Evolutionary conservation across 2,113 vertebrate species (phyloP), one percentile per base, ranked within the genome.

Genomic region (Cynocephalus volans): DNA sequence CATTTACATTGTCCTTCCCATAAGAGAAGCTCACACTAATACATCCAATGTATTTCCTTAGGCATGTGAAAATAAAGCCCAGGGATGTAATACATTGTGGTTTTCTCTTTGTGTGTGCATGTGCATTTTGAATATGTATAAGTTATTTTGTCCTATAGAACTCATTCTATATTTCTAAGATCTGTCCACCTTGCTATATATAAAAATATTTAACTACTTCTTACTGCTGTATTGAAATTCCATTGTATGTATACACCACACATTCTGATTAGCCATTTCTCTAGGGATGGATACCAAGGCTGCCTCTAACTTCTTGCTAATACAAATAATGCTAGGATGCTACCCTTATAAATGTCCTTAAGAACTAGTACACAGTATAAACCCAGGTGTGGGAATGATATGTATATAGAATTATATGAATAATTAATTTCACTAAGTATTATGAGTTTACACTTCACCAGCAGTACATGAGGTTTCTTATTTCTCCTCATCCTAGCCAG

Each of bases 61-160:
- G 62, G 62, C 36, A 76, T 88, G n/a, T 14, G 54, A 82, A 93
- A 13, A 79, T 17, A 54, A 0, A 86, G 54, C 33, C 48, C 31
- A 86, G 80, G 70, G 41, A 88, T 88, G 84, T 12, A 45, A 50
- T 11, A 15, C 1, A 33, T 23, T 36, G 33, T 10, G 80, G 17
- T 54, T 75, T 76, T 87, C n/a, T 73, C 65, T n/a, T n/a, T 64
- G 4, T 52, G 23, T 54, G 1, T 54, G 2, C 1, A 4, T 93
- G 36, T 90, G 36, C 86, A 18, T 76, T 92, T 83, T 94, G 28
- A 84, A 69, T 48, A 17, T 64, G 52, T 33, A 82, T 90, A 62
- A 41, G 52, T 73, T 83, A 26, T 72, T 72, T 52, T 79, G 8
- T 9, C 23, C 50, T 67, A 48, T 36, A 85, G 52, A 92, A 69